A percentile compares a stretch with the other conserved stretches of the same genome.
phyloP scores from a whole-genome alignment of 1,140 invertebrate species.

The Hylyphantes graminicola region DNA sequence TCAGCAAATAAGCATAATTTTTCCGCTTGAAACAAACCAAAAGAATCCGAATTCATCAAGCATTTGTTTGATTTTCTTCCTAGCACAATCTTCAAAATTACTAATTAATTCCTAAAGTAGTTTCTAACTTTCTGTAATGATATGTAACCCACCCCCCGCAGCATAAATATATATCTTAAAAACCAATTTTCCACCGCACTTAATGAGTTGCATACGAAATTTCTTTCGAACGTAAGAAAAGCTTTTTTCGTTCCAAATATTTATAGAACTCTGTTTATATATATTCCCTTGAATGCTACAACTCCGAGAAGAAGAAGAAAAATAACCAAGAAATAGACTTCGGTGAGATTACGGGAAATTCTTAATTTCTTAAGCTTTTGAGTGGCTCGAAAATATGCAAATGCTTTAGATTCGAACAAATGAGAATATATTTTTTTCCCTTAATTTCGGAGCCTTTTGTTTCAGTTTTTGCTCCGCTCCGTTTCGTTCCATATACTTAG shows the following conservation, averaged over 20 bases:
- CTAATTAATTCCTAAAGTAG: constrained; percentile 48
- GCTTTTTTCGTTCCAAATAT: constrained; percentile 9
- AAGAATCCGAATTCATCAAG: too few species aligned
- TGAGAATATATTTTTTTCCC: constrained; percentile 50
- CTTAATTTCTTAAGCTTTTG: constrained; percentile 44
- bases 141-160: constrained; percentile 29
- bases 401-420: constrained; percentile 53
- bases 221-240: constrained; percentile 51
- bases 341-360: constrained; percentile 52
- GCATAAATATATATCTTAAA: constrained; percentile 58
- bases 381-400: constrained; percentile 35
- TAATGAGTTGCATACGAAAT: constrained; percentile 60
- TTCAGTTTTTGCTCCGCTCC: constrained; percentile 38
- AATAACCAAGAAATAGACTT: constrained; percentile 47
- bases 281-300: constrained; percentile 13
- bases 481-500: constrained; percentile 24
- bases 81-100: constrained; percentile 36
- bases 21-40: too few species aligned
- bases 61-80: constrained; percentile 12
- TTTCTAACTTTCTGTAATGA: constrained; percentile 36
- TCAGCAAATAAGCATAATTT: too few species aligned
- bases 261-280: constrained; percentile 31
- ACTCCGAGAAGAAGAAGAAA: constrained; percentile 21
- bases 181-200: constrained; percentile 47
- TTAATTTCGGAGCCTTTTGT: constrained; percentile 22